Base-by-base conservation (phyloP, 2,888 invertebrate genomes). In the Adineta ricciae region DNA sequence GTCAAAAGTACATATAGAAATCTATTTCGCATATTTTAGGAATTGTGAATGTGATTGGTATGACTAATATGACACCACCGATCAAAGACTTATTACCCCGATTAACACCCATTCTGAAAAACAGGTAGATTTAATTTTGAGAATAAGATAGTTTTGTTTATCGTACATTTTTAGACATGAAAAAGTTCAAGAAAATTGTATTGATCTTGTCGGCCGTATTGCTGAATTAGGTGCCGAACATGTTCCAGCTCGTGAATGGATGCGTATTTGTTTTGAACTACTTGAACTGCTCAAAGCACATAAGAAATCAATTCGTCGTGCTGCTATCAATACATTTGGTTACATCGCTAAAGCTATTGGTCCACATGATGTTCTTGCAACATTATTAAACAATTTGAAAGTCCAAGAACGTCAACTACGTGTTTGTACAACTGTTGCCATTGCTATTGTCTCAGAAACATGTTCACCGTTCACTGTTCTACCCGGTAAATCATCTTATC, bases 31-130 rank as follows among this genome's bases (percentile, higher is more conserved):
- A 46, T 46, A 46, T 46, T 46, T 46, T 46, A 46, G 46, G 56
- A 0, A 99, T 99, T 88, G 98, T 99, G 9, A 99, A 98, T 91
- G 99, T 99, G 9, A 99, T 99, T 89, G 99, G 99, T 88, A 99
- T 99, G 99, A 97, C 97, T 0, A 98, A 99, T 92, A 99, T 99
- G 99, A 99, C 97, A 4, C 99, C 99, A 9, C 99, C 99, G 2
- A 99, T 99, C 89, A 99, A 99, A 92, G 98, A 99, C 92, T 92
- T 99, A 38, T 91, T 99, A 84, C 99, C 99, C 0, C 93, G 98
- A 86, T 92, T 99, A 64, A 99, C 99, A 1, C 99, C 99, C 0
- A 99, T 99, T 89, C 92, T 99, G 87, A 99, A 99, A 91, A 99
- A 99, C 38, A 73, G 46, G 46, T 46, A 46, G 11, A 46, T 46